These are phyloP conservation scores for Macaria liturata DNA, from an alignment of 2,888 invertebrate species.

Conservation along the genomic window DNA sequence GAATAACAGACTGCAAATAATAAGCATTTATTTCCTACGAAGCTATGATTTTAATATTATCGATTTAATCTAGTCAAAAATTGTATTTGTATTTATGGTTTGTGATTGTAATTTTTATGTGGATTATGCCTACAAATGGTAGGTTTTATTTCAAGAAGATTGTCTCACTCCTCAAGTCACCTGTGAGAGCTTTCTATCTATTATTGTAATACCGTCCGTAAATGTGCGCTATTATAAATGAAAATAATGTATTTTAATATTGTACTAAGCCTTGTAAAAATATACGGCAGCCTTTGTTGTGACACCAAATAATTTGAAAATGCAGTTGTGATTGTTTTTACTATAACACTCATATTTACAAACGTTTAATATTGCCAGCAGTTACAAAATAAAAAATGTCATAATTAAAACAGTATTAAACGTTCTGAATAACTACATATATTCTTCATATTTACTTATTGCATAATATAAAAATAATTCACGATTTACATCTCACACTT, in stretches of 20 bases:
- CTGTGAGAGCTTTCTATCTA: slow-evolving; percentile 30
- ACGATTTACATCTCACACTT: no score
- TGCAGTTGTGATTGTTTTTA: slow-evolving; percentile 10
- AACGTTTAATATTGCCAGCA: no score
- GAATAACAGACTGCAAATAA: slow-evolving; percentile 17
- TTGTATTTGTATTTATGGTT: slow-evolving; percentile 4
- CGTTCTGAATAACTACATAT: no score
- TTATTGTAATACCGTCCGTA: slow-evolving; percentile 37
- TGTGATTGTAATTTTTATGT: slow-evolving; percentile 5
- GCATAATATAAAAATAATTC: no score
- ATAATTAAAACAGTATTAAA: no score
- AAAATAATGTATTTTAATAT: slow-evolving; percentile 23
- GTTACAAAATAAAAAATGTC: no score
- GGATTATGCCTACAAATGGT: slow-evolving; percentile 13
- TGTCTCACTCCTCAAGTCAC: slow-evolving; percentile 18
- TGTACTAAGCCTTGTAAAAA: slow-evolving; percentile 23
- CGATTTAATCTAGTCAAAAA: slow-evolving; percentile 26
- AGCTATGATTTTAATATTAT: slow-evolving; percentile 5
- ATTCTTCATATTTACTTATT: no score
- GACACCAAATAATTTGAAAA: slow-evolving; percentile 12
- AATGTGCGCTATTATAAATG: slow-evolving; percentile 28
- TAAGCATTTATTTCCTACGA: slow-evolving; percentile 17
- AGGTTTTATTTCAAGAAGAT: slow-evolving; percentile 9
- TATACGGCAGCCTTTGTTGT: slow-evolving; percentile 19
- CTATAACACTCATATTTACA: no score